phyloP scores from a whole-genome alignment of 2,113 vertebrate genomes.

The Romanogobio albipinnatus region DNA sequence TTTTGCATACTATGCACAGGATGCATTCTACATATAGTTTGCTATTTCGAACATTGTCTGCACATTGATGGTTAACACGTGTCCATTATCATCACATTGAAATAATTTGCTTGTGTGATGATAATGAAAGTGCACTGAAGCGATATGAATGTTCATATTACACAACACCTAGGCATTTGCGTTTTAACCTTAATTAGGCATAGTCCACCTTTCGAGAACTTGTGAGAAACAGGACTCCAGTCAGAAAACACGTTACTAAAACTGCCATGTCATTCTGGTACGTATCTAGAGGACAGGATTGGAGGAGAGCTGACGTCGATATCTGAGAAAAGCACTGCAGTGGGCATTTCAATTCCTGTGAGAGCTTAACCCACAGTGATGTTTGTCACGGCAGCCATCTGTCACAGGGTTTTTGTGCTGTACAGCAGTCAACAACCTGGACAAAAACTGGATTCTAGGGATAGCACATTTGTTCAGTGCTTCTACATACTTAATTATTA shows the following conservation, averaged over 20 bases:
- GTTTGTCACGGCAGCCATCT: conserved; percentile 4
- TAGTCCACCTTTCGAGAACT: not conserved
- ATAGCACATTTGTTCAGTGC: not conserved
- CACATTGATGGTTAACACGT: not conserved
- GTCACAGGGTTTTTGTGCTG: conserved; percentile 1
- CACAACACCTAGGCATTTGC: not conserved
- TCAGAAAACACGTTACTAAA: conserved; percentile 8
- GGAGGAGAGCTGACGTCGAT: conserved; percentile 20
- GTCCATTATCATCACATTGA: not conserved
- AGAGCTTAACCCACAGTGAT: conserved; percentile 30
- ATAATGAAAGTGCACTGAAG: not conserved
- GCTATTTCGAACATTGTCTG: not conserved
- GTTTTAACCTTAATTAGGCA: not conserved
- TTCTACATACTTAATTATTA: too few species aligned
- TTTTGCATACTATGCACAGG: not conserved
- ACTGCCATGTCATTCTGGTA: conserved; percentile 38
- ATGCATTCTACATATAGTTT: not conserved
- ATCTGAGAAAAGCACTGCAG: conserved; percentile 3
- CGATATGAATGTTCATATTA: not conserved
- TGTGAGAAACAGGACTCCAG: not conserved
- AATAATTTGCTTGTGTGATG: not conserved
- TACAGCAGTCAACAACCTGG: not conserved
- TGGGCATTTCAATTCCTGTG: conserved; percentile 35
- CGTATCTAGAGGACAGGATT: conserved; percentile 26
- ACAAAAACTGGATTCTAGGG: not conserved